Evolutionary conservation across 2,888 invertebrate species (phyloP), one percentile per base, ranked within the genome.

Genomic region (Xestia rhomboidea): DNA sequence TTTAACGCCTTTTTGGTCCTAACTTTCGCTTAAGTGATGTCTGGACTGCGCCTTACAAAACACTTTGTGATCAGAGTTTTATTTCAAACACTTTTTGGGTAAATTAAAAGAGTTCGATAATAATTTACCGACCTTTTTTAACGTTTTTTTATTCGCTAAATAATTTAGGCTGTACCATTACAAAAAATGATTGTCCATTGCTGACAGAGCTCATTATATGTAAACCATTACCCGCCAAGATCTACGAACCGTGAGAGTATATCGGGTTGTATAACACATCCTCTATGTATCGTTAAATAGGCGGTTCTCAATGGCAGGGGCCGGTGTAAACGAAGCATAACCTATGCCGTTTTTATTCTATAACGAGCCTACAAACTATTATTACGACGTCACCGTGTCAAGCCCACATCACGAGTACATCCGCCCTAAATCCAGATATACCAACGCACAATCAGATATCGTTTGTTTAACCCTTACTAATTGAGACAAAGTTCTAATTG

Each of bases 351-450:
- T 95, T 95, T 95, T 94, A 95, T 95, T 93, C 93, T 93, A 94
- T 95, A 96, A 96, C 95, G 94, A 96, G 94, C 91, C 91, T 90
- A 91, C 91, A 91, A 92, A 93, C 96, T 95, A 94, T 96, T 94
- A 96, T 96, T 96, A 96, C 92, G 89, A 93, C 96, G 95, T 96
- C 96, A 95, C 93, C 90, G 84, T 94, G 96, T 96, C 96, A 96
- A 91, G 93, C 95, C 95, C 93, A 94, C 94, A 95, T 96, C 96
- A 96, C 91, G 88, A 92, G 90, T 86, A 94, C 95, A 96, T 96
- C 95, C 96, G 96, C 95, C 95, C 94, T 92, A 92, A 91, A 94
- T 93, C 91, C 93, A 91, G 90, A 92, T 91, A 91, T 91, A 86
- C 77, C 74, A 91, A 88, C 91, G 89, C 85, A 94, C 91, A 94